Conservation (phyloP, 2,113 vertebrate species). For the Drymodes brunneopygia region DNA sequence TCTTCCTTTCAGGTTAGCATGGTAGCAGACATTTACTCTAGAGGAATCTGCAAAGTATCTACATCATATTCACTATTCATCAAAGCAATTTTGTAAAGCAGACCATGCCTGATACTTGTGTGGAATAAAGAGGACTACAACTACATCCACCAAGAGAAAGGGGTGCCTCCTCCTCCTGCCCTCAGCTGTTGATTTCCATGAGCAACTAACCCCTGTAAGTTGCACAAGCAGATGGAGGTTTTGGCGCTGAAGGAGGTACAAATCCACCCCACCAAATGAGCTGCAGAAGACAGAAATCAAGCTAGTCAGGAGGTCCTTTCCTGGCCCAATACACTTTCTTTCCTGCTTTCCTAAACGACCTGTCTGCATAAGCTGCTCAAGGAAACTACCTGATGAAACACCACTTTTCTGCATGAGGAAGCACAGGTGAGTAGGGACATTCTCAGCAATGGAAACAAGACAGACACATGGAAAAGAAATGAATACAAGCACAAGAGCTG, state of each 20-base stretch:
- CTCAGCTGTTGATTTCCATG: not conserved
- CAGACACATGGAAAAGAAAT: not conserved
- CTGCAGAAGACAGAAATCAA: not conserved
- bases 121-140: not conserved
- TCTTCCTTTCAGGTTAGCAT: not conserved
- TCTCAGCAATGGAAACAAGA: not conserved
- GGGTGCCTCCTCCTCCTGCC: not conserved
- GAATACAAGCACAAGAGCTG: not conserved
- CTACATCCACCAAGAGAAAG: not conserved
- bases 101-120: too few relatives aligned
- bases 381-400: not conserved
- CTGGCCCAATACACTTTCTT: not conserved
- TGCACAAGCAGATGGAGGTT: not conserved
- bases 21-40: not conserved
- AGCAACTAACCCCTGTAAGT: not conserved
- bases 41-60: not conserved
- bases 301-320: not conserved
- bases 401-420: not conserved
- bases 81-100: not conserved
- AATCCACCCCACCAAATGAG: not conserved
- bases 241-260: not conserved
- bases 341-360: not conserved
- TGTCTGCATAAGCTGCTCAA: not conserved
- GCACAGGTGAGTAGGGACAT: not conserved
- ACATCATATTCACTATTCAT: not conserved